Conservation (phyloP, 2,888 invertebrate genomes). For the Agriopis marginaria region DNA sequence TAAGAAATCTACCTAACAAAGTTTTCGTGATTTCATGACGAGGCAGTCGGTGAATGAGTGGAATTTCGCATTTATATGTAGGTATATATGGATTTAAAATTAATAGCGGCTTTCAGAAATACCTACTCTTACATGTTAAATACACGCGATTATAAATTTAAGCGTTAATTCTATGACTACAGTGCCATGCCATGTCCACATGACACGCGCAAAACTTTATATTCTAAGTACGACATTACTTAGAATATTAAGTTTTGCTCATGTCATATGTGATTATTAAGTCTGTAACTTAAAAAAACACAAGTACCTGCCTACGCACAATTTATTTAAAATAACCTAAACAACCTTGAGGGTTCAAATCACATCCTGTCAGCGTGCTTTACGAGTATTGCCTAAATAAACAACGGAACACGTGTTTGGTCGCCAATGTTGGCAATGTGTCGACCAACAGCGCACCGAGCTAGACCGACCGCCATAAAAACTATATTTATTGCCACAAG, state of each 20-base stretch:
- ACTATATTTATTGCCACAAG: constrained; percentile 69
- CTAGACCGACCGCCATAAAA: constrained; percentile 63
- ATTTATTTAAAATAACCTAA: constrained; percentile 67
- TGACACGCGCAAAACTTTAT: no score
- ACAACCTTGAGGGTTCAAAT: constrained; percentile 82
- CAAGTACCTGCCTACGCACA: constrained; percentile 18
- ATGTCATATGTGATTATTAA: not conserved
- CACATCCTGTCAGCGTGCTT: constrained; percentile 80
- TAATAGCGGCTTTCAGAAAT: no score
- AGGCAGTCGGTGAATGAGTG: no score
- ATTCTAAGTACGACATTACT: no score
- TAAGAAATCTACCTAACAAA: no score
- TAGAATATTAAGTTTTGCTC: not conserved
- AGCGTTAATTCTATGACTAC: no score
- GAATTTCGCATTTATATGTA: no score
- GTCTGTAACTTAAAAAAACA: constrained; percentile 24
- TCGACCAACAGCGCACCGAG: constrained; percentile 55
- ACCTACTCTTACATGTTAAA: no score
- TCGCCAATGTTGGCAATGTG: constrained; percentile 64
- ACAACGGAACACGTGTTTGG: constrained; percentile 79
- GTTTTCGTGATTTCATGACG: no score
- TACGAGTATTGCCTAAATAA: constrained; percentile 83
- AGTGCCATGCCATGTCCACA: no score
- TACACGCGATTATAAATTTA: no score
- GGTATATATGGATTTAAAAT: no score